phyloP scores from a whole-genome alignment of 1,140 invertebrate species.

The Amphibalanus amphitrite region DNA sequence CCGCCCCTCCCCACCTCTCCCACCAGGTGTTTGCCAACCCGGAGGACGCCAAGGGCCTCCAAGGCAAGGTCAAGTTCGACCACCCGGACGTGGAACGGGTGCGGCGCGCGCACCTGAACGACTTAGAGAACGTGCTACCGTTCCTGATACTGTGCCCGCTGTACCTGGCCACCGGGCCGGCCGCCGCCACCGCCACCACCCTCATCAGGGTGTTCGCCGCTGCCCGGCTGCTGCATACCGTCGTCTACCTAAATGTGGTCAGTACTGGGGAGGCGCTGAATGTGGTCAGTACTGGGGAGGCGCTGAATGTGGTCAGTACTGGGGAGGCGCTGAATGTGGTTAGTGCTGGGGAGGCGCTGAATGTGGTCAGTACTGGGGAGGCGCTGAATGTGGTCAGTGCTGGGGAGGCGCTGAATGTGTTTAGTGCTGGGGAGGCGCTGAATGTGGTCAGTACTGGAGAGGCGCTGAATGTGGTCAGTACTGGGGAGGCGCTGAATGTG shows the following conservation, averaged over 20 bases:
- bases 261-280: no score
- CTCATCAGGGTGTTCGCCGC: constrained; percentile 39
- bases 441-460: no score
- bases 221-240: constrained; percentile 38
- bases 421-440: no score
- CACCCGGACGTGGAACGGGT: constrained; percentile 39
- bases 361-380: no score
- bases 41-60: constrained; percentile 33
- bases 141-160: constrained; percentile 40
- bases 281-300: no score
- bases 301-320: no score
- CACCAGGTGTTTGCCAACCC: constrained; percentile 38
- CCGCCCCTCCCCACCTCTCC: no score
- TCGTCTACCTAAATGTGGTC: constrained; percentile 34
- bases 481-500: no score
- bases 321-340: no score
- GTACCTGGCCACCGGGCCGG: constrained; percentile 40
- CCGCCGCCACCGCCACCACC: constrained; percentile 30
- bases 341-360: no score
- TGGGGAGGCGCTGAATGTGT: background rate
- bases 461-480: no score
- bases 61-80: constrained; percentile 29
- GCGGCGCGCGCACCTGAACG: constrained; percentile 42
- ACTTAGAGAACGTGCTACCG: constrained; percentile 46
- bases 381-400: no score